Base-by-base conservation (phyloP, 2,113 vertebrate species). In the Chitala chitala region DNA sequence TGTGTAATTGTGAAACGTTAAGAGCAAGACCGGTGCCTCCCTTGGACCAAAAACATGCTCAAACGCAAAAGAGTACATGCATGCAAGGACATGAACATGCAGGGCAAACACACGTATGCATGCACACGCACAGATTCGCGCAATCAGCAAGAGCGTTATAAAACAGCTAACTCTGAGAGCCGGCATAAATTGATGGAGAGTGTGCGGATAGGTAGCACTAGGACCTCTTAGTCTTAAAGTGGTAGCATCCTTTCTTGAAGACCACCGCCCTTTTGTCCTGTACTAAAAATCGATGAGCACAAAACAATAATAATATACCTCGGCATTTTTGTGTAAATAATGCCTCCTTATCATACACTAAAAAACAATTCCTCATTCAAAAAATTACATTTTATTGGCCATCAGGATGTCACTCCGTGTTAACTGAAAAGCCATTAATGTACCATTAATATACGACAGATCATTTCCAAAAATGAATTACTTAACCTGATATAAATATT, bases 161-260 rank as follows among this genome's bases (percentile, higher is more conserved):
- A 66, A 71, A 53, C 64, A 66, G 75, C 77, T 80, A 81, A 78
- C 69, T 51, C 76, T 58, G 78, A 74, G 58, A 84, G 71, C 63
- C 58, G 70, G 61, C 54, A 10, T 73, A 75, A 55, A 72, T 63
- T 65, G 73, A 78, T 72, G 9, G 73, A 74, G 54, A 1, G 5
- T 75, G 66, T 78, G 76, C 68, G 72, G 78, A 77, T 64, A 61
- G 65, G 76, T 66, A 78, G 6, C 59, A 72, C 42, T 36, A 53
- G 73, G 73, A 78, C 70, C 53, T 51, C 75, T 74, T 71, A 63
- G 22, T 85, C 85, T 87, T 89, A 89, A 87, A 87, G 85, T 2
- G 76, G 74, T 66, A 87, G 80, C 68, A 46, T 48, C 77, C 71
- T 71, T 76, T 78, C 73, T 46, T 26, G 17, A 69, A 51, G 2